Base-by-base conservation (phyloP, 2,888 invertebrate genomes). In the Phyllotreta cruciferae region DNA sequence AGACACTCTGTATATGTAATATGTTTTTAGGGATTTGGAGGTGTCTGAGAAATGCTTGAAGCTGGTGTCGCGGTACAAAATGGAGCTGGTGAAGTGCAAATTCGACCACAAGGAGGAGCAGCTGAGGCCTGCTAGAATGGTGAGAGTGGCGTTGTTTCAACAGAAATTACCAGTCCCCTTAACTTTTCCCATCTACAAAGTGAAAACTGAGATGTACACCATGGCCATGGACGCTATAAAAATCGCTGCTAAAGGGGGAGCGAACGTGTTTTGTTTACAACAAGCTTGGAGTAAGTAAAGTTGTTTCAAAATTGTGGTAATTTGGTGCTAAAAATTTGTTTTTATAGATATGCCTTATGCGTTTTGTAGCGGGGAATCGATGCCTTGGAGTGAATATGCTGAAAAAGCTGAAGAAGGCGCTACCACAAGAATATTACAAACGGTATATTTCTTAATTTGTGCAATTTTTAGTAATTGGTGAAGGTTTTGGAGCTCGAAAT, bases 371-470 rank as follows among this genome's bases (percentile, higher is more conserved):
- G 85, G 94, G 56, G 94, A 96, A 80, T 96, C 93, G 76, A 86
- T 88, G 66, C 94, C 94, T 0, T 99, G 98, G 98, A 88, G 90
- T 71, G 94, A 96, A 78, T 96, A 97, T 80, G 96, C 96, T 0
- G 98, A 99, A 82, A 88, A 90, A 41, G 92, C 93, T 0, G 86
- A 89, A 74, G 81, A 84, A 68, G 99, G 98, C 0, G 91, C 94
- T 0, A 92, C 95, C 0, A 93, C 93, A 0, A 83, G 83, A 72
- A 89, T 97, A 73, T 79, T 98, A 4, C 85, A 89, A 74, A 84
- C 89, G 79, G 64, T 64, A 61, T 39, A 6, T 37, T n/a, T n/a
- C n/a, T n/a, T n/a, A n/a, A n/a, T n/a, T n/a, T n/a, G n/a, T n/a
- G n/a, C n/a, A n/a, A n/a, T n/a, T n/a, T n/a, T n/a, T n/a, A n/a